phyloP scores from a whole-genome alignment of 2,797 vertebrate species.

The Tolypeutes matacus region DNA sequence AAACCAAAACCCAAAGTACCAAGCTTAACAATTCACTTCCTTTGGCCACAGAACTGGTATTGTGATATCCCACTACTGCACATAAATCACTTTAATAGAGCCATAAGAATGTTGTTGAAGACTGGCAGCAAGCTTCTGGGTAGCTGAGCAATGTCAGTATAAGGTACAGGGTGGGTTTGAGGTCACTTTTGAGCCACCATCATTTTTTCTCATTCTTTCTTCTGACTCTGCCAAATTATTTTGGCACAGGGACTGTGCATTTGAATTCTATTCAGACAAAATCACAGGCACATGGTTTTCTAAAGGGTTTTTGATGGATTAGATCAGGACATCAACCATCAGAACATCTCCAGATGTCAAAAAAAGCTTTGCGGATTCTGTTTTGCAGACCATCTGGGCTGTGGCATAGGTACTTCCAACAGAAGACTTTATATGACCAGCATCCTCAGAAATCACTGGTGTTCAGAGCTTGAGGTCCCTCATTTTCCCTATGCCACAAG shows the following conservation, averaged over 20 bases:
- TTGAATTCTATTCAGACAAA: conserved; percentile 51
- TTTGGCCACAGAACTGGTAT: conserved; percentile 82
- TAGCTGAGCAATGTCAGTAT: conserved; percentile 74
- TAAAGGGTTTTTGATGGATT: conserved; percentile 80
- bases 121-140: conserved; percentile 72
- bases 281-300: conserved; percentile 71
- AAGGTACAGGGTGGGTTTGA: conserved; percentile 75
- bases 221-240: conserved; percentile 83
- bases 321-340: conserved; percentile 72
- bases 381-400: conserved; percentile 66
- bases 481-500: not conserved
- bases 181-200: conserved; percentile 79
- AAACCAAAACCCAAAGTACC: conserved; percentile 86
- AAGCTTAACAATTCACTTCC: conserved; percentile 84
- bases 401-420: conserved; percentile 54
- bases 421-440: not conserved
- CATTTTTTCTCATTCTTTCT: conserved; percentile 83
- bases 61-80: conserved; percentile 78
- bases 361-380: conserved; percentile 53
- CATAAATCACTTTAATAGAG: conserved; percentile 83
- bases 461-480: not conserved
- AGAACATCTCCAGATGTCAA: conserved; percentile 75
- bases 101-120: conserved; percentile 61
- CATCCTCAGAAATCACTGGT: conserved; percentile 3
- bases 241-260: conserved; percentile 59